A percentile compares a stretch with the other conserved stretches of the same genome.
Conservation (phyloP, 2,797 vertebrate species). For the Nasua narica region DNA sequence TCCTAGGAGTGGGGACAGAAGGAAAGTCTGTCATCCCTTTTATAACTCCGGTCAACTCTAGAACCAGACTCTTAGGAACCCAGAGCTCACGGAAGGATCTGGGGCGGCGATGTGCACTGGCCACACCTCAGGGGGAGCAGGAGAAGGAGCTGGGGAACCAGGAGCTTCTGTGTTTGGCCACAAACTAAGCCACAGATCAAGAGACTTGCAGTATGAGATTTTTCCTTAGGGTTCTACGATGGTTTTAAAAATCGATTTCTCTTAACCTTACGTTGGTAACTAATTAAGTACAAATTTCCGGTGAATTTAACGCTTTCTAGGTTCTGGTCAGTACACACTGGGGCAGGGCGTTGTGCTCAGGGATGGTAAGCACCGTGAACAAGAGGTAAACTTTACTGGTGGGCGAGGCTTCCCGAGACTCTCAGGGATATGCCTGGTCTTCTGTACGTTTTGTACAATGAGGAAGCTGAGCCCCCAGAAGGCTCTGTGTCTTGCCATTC, state of each 20-base stretch:
- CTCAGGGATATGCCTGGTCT: neutral
- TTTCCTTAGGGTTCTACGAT: neutral
- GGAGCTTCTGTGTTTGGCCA: neutral
- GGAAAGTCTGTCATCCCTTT: conserved; percentile 22
- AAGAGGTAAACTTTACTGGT: neutral
- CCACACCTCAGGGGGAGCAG: neutral
- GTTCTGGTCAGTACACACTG: neutral
- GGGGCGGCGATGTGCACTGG: neutral
- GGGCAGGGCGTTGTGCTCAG: neutral
- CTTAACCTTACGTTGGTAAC: neutral
- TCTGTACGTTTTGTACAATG: neutral
- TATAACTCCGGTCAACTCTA: neutral
- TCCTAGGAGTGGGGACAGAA: neutral
- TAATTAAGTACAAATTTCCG: neutral
- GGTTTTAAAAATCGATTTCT: neutral
- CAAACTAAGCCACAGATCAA: neutral
- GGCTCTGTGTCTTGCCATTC: neutral
- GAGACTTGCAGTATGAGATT: neutral
- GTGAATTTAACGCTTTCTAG: neutral
- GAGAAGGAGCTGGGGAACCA: neutral
- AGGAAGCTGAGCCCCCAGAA: neutral
- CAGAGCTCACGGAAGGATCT: neutral
- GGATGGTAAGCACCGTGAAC: neutral
- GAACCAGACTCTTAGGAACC: neutral
- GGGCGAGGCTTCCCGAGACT: neutral